Base-by-base conservation (phyloP, 2,113 vertebrate genomes). In the Otus sunia region DNA sequence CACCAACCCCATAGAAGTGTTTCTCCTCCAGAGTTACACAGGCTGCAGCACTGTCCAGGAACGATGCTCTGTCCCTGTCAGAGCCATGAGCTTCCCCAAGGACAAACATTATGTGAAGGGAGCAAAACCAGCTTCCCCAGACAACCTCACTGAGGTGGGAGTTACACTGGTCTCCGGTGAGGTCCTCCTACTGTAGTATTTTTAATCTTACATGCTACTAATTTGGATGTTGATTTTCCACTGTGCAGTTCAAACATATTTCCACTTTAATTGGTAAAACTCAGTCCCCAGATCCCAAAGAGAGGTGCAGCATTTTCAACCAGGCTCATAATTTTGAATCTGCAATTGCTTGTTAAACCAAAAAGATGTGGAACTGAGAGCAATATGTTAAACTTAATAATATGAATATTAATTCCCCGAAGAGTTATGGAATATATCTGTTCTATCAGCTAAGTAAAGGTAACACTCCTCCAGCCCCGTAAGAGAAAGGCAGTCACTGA, bases 221-320 rank as follows among this genome's bases (percentile, higher is more conserved):
- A 92, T 94, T 64, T 91, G 56, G 39, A 62, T 95, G 91, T 86
- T 91, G 94, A 90, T 96, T 95, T 96, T 95, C 59, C 47, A 79
- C 78, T 19, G 17, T 0, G 2, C 43, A 86, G 78, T 83, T 96
- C 71, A 92, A 90, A 90, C 72, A 90, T 90, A 92, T 95, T 97
- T 96, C 75, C 66, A 92, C 68, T 94, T 88, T 95, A 95, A 96
- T 95, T 90, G 91, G 92, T 67, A 91, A 94, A 97, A 92, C 72
- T 73, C 68, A 41, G 62, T 96, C 92, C 96, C 96, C 64, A 90
- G 85, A 91, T 75, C 87, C 81, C 89, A 74, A 94, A 94, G 81
- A 96, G 84, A 81, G 85, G 81, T 50, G 82, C 69, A 86, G 64
- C 92, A 68, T 96, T 94, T 94, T 92, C 94, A 96, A 63, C 77